phyloP scores from a whole-genome alignment of 2,797 vertebrate genomes.

The Takifugu rubripes region DNA sequence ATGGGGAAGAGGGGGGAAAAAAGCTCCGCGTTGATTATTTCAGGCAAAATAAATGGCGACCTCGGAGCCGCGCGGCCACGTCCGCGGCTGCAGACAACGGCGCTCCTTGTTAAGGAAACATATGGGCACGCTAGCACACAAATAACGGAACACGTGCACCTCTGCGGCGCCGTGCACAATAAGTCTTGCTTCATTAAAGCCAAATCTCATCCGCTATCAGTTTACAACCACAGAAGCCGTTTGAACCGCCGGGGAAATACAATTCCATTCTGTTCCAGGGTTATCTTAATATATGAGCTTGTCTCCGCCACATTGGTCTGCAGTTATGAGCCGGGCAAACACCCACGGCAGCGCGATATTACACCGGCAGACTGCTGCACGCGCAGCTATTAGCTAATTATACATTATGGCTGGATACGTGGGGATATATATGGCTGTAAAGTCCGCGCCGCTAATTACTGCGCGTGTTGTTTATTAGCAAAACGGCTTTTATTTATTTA shows the following conservation, averaged over 20 bases:
- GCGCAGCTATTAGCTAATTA: constrained; percentile 72
- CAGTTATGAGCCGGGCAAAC: constrained; percentile 73
- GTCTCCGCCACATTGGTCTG: constrained; percentile 70
- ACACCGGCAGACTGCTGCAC: constrained; percentile 59
- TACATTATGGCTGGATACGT: constrained; percentile 25
- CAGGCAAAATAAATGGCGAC: constrained; percentile 59
- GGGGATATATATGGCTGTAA: constrained; percentile 20
- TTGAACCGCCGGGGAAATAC: constrained; percentile 77
- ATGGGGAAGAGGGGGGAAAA: constrained; percentile 16
- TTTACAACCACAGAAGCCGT: constrained; percentile 77
- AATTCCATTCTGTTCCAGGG: constrained; percentile 75
- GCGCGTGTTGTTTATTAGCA: constrained; percentile 51
- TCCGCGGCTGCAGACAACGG: constrained; percentile 43
- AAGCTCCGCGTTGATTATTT: constrained; percentile 67
- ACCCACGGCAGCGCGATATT: constrained; percentile 71
- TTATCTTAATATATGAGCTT: constrained; percentile 80
- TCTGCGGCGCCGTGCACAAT: constrained; percentile 68
- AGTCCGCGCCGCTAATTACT: constrained; percentile 58
- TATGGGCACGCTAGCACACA: constrained; percentile 43
- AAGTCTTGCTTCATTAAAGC: constrained; percentile 80
- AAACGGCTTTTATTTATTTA: constrained; percentile 27
- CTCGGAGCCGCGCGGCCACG: constrained; percentile 16
- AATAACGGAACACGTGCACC: constrained; percentile 44
- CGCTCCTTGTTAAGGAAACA: constrained; percentile 41
- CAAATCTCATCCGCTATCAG: constrained; percentile 78